These are phyloP conservation scores for Leiothrix lutea DNA, from an alignment of 2,113 vertebrate genomes.

Conservation along the genomic window DNA sequence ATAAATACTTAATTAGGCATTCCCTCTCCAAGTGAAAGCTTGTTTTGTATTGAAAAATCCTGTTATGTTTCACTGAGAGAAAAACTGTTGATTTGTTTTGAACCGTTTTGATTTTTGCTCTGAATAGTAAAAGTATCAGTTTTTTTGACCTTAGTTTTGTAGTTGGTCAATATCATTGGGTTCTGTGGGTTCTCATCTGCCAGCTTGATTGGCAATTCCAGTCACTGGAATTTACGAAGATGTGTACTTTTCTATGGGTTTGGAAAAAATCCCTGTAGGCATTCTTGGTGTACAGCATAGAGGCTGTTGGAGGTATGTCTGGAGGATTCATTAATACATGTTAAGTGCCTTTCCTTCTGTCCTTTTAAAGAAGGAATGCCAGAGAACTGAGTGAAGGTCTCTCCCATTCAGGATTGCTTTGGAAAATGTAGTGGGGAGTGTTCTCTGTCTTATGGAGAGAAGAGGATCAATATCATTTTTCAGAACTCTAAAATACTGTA, in stretches of 20 bases:
- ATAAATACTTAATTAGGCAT: neutral
- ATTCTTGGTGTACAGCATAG: neutral
- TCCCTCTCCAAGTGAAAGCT: neutral
- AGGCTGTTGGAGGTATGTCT: neutral
- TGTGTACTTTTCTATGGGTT: neutral
- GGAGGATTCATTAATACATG: neutral
- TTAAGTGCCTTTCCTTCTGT: slow-evolving; percentile 41
- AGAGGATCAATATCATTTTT: neutral
- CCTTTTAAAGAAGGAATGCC: neutral
- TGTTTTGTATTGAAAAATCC: neutral
- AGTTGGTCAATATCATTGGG: neutral
- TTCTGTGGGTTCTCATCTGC: neutral
- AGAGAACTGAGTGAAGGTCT: neutral
- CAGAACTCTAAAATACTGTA: neutral
- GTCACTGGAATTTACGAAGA: neutral
- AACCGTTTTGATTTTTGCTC: neutral
- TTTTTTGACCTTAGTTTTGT: neutral
- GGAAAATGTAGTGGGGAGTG: neutral
- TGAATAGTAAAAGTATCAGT: fast-evolving
- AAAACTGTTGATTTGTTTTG: neutral
- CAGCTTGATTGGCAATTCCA: neutral
- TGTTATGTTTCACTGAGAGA: neutral
- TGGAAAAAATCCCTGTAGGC: neutral
- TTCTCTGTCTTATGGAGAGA: neutral
- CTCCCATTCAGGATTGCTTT: neutral